Evolutionary conservation across 2,113 vertebrate species (phyloP).

Genomic region (Engraulis encrasicolus): DNA sequence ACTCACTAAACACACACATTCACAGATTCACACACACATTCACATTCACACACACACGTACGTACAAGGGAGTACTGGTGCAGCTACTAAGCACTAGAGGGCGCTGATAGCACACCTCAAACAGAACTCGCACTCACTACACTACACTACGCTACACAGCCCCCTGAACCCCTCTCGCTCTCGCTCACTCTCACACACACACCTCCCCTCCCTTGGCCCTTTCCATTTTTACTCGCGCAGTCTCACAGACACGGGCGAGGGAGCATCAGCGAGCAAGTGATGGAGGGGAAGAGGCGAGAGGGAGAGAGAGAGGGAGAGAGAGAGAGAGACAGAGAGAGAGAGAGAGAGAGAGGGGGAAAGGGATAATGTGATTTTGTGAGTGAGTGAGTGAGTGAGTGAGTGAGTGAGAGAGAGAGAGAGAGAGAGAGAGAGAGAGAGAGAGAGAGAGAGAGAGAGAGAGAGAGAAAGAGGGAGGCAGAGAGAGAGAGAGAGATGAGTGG

Average conservation of each 20-base stretch:
- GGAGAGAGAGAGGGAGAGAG: not conserved
- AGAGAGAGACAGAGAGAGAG: not conserved
- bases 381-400: not conserved
- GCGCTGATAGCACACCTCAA: conserved; percentile 24
- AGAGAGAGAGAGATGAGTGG: not conserved
- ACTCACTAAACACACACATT: not conserved
- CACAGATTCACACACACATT: no score
- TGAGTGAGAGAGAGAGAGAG: not conserved
- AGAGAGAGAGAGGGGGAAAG: not conserved
- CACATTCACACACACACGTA: no score
- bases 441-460: not conserved
- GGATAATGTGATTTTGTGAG: no score
- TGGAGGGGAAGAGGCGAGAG: not conserved
- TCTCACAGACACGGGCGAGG: not conserved
- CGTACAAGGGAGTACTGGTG: not conserved
- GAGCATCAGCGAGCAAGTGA: not conserved
- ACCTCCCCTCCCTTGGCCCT: not conserved
- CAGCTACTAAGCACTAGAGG: conserved; percentile 43
- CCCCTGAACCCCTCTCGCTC: no score
- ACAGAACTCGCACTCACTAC: no score
- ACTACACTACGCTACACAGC: no score
- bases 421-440: not conserved
- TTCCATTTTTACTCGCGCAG: not conserved
- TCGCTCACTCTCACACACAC: no score
- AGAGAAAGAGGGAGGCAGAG: not conserved